Conservation (phyloP, 2,888 invertebrate genomes). For the Capitulum mitella region DNA sequence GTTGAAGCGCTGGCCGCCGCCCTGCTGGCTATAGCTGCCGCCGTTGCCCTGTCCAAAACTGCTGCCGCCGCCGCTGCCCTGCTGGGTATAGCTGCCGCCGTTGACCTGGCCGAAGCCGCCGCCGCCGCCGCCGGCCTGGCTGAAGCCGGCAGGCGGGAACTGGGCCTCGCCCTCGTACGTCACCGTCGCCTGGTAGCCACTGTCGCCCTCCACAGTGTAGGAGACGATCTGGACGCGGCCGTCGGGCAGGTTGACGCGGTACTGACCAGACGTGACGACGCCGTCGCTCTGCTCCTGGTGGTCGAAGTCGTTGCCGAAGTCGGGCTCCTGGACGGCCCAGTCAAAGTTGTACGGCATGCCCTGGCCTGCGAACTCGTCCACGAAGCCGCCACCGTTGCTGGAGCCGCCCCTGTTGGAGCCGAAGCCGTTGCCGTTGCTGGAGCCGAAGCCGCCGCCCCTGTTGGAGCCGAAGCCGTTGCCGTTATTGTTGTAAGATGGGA, state of each 20-base stretch:
- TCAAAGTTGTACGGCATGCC: conserved; percentile 24
- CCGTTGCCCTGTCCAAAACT: background rate
- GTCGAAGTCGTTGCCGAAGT: conserved; percentile 26
- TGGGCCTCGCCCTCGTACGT: conserved; percentile 14
- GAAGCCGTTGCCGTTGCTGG: background rate
- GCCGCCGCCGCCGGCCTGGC: background rate
- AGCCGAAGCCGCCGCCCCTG: no score
- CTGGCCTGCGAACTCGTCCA: background rate
- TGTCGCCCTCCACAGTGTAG: background rate
- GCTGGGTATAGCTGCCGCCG: background rate
- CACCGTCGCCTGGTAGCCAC: background rate
- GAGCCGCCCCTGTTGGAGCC: background rate
- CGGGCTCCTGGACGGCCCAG: conserved; percentile 25
- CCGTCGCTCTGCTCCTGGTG: conserved; percentile 20
- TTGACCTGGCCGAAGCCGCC: background rate
- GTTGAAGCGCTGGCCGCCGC: no score
- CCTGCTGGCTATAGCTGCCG: no score
- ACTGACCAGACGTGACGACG: background rate
- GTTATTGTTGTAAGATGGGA: background rate
- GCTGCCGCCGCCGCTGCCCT: no score
- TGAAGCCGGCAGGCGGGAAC: conserved; percentile 19
- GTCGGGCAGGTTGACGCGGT: conserved; percentile 16
- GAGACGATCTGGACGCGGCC: background rate
- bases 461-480: background rate
- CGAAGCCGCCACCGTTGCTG: background rate